These are phyloP conservation scores for Amiota communis DNA, from an alignment of 2,888 invertebrate species.

Conservation along the genomic window DNA sequence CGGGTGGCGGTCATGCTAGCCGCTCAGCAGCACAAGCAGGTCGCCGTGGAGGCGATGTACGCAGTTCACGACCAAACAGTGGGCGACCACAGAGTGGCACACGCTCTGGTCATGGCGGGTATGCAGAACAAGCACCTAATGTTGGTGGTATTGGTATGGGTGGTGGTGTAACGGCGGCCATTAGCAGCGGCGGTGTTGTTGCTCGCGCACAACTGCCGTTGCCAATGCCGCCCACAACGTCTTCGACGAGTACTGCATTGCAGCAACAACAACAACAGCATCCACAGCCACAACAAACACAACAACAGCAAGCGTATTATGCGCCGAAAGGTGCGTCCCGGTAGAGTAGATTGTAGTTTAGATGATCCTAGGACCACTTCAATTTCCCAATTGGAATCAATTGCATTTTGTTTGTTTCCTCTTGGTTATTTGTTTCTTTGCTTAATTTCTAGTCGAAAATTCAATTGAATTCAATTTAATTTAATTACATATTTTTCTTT, in stretches of 20 bases:
- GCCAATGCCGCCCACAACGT: slow-evolving; percentile 62
- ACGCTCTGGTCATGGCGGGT: slow-evolving; percentile 56
- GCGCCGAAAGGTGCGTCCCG: slow-evolving; percentile 80
- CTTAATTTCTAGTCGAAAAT: slow-evolving; percentile 21
- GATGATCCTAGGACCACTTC: not conserved
- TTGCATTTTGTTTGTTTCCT: slow-evolving; percentile 36
- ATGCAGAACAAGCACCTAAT: slow-evolving; percentile 58
- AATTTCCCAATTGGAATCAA: slow-evolving; percentile 29
- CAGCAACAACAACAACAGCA: slow-evolving; percentile 52
- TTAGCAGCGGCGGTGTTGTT: slow-evolving; percentile 63
- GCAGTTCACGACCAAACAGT: slow-evolving; percentile 52
- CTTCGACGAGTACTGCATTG: slow-evolving; percentile 20
- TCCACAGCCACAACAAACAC: slow-evolving; percentile 58
- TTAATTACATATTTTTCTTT: slow-evolving; percentile 45
- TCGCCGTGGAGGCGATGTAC: slow-evolving; percentile 74
- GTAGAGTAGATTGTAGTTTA: not conserved
- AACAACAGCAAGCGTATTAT: slow-evolving; percentile 78
- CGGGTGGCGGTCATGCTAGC: slow-evolving; percentile 62
- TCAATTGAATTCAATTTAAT: slow-evolving; percentile 34
- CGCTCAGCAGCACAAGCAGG: slow-evolving; percentile 73
- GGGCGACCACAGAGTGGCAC: slow-evolving; percentile 56
- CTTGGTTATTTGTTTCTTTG: slow-evolving; percentile 33
- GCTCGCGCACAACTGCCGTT: slow-evolving; percentile 68
- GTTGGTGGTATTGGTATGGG: slow-evolving; percentile 55
- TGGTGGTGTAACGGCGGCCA: slow-evolving; percentile 62